phyloP scores from a whole-genome alignment of 2,113 vertebrate species.

The Clarias magur region DNA sequence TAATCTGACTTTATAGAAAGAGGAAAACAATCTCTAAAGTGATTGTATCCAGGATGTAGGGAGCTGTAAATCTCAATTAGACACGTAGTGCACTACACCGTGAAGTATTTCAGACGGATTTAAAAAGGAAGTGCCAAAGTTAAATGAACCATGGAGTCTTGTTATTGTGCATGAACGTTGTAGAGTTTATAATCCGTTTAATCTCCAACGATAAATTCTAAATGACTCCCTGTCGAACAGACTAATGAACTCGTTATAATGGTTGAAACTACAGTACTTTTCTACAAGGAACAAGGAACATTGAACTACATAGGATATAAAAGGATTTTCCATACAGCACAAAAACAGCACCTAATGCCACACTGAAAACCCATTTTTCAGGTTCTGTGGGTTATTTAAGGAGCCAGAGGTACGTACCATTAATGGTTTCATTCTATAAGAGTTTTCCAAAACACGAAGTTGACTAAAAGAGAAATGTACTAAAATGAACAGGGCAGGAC shows the following conservation, averaged over 20 bases:
- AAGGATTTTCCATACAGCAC: neutral
- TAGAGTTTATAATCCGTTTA: neutral
- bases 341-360: neutral
- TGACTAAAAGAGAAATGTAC: neutral
- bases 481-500: neutral
- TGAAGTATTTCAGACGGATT: neutral
- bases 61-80: neutral
- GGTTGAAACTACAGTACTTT: neutral
- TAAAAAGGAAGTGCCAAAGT: neutral
- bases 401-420: neutral
- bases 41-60: neutral
- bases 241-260: neutral
- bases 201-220: neutral
- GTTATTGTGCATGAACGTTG: neutral
- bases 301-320: neutral
- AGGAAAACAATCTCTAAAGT: neutral
- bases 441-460: neutral
- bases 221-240: neutral
- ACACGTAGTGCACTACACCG: neutral
- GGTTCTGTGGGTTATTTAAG: neutral
- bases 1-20: no score
- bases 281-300: neutral
- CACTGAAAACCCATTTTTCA: neutral
- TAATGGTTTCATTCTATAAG: neutral
- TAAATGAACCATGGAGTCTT: neutral